phyloP scores from a whole-genome alignment of 1,140 invertebrate genomes.

The Apocrypta bakeri region DNA sequence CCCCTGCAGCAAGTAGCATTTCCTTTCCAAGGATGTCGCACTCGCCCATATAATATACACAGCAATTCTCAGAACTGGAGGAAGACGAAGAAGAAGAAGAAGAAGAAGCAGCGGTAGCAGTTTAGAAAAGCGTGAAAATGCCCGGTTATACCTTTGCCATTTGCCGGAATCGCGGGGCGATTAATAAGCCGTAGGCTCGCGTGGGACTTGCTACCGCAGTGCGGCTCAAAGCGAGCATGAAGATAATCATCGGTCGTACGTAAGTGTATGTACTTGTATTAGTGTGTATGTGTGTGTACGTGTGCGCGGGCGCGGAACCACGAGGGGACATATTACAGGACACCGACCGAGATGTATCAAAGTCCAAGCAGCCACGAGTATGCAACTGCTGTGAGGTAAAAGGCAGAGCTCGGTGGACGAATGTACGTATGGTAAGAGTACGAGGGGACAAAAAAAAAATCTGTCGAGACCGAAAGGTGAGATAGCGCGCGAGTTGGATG shows the following conservation, averaged over 20 bases:
- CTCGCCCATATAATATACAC: background rate
- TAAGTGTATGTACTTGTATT: conserved; percentile 57
- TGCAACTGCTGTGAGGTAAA: background rate
- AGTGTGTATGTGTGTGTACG: conserved; percentile 50
- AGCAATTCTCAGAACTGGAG: too few relatives aligned
- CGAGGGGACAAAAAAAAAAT: conserved; percentile 53
- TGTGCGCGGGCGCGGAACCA: conserved; percentile 21
- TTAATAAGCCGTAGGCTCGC: conserved; percentile 71
- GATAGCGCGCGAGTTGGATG: background rate
- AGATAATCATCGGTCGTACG: conserved; percentile 70
- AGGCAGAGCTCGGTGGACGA: conserved; percentile 31
- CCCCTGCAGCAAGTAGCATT: background rate
- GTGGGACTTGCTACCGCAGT: conserved; percentile 63
- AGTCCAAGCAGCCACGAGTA: conserved; percentile 53
- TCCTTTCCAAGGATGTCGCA: conserved; percentile 26
- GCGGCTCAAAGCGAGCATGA: conserved; percentile 67
- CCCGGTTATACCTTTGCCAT: conserved; percentile 68
- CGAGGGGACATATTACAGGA: conserved; percentile 57
- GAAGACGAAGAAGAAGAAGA: too few relatives aligned
- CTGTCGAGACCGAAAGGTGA: background rate
- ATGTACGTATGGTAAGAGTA: conserved; percentile 36
- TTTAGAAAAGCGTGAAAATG: conserved; percentile 67
- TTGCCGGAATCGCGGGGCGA: conserved; percentile 68
- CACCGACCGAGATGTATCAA: conserved; percentile 66
- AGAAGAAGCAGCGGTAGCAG: conserved; percentile 45